Conservation (phyloP, 2,888 invertebrate species). For the Leptodirus hochenwartii region DNA sequence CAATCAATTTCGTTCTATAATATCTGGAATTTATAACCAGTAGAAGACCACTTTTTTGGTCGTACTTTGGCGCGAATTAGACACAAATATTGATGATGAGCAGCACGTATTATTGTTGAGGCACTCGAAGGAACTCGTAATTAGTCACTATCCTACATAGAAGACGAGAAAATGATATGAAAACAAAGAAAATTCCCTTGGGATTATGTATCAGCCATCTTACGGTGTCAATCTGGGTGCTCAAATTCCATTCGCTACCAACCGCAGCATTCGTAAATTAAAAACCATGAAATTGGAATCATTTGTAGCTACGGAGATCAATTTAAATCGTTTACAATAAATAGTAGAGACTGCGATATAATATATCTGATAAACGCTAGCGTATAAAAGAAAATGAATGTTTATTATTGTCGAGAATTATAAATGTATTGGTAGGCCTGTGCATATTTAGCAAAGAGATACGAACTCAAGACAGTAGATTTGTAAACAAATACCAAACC, state of each 20-base stretch:
- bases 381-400: no score
- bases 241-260: constrained; percentile 28
- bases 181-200: constrained; percentile 29
- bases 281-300: no score
- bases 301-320: no score
- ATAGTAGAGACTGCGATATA: no score
- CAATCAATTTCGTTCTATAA: constrained; percentile 26
- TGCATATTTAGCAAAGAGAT: no score
- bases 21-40: constrained; percentile 24
- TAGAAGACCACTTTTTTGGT: constrained; percentile 16
- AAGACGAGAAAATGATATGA: constrained; percentile 25
- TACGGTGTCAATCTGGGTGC: no score
- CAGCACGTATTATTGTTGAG: background rate
- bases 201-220: constrained; percentile 29
- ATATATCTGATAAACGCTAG: no score
- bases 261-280: constrained; percentile 13
- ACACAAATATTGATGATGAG: constrained; percentile 2
- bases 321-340: no score
- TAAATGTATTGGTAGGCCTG: no score
- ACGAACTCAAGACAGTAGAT: no score
- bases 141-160: constrained; percentile 14
- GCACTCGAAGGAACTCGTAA: constrained; percentile 3
- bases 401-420: no score
- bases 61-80: constrained; percentile 7
- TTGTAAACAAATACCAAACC: no score